Percentiles rank a stretch among this genome's conserved stretches.
Evolutionary conservation across 2,797 vertebrate genomes (phyloP).

Genomic region (Urophycis tenuis): DNA sequence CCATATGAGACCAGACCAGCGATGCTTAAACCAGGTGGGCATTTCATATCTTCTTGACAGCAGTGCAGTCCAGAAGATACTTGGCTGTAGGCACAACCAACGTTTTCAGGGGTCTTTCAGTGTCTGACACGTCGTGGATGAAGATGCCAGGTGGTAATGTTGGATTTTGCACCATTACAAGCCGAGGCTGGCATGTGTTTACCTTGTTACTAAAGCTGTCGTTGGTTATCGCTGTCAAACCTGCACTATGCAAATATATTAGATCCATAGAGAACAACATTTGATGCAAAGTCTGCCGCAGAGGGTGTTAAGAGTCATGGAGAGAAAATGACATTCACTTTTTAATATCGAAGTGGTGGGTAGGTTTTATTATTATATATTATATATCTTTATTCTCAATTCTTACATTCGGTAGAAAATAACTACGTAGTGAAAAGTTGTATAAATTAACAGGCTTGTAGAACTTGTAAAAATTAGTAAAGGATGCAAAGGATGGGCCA

Average conservation of each 20-base stretch:
- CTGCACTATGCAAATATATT: neutral
- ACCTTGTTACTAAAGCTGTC: neutral
- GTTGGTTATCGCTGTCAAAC: neutral
- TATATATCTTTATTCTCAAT: no score
- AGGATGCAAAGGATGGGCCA: no score
- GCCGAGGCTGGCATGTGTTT: neutral
- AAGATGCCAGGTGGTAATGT: neutral
- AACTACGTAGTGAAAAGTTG: no score
- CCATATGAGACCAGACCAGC: conserved; percentile 52
- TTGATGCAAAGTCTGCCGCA: no score
- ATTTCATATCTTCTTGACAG: neutral
- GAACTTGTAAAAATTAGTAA: no score
- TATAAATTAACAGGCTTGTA: no score
- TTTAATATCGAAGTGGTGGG: neutral
- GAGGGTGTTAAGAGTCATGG: neutral
- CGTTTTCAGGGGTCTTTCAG: no score
- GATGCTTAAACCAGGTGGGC: conserved; percentile 47
- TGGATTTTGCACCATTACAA: neutral
- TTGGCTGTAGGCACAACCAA: neutral
- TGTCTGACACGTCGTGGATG: no score
- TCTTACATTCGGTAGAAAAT: no score
- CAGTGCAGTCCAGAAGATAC: neutral
- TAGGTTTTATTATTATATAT: neutral
- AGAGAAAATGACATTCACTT: neutral
- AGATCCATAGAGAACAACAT: neutral